These are phyloP conservation scores for Ephialtes manifestator DNA, from an alignment of 2,888 invertebrate species.

Conservation along the genomic window DNA sequence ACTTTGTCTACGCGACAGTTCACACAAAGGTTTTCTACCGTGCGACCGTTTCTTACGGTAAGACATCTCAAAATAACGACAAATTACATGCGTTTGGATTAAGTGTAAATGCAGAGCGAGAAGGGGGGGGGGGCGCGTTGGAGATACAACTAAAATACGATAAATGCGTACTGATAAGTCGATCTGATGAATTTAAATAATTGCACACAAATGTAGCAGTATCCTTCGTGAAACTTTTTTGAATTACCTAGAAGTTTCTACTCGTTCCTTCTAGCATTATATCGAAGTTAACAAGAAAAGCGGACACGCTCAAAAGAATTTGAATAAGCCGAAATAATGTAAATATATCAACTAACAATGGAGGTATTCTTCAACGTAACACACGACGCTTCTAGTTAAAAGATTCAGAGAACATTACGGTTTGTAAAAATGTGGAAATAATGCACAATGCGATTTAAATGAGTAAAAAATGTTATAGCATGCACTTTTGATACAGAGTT, in stretches of 20 bases:
- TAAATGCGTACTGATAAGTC: background rate
- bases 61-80: background rate
- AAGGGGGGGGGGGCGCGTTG: background rate
- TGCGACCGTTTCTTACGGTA: background rate
- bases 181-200: background rate
- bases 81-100: background rate
- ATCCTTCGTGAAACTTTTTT: background rate
- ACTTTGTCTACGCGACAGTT: conserved; percentile 8
- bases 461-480: background rate
- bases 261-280: background rate
- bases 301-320: background rate
- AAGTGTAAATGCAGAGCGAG: background rate
- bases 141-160: background rate
- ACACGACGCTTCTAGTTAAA: background rate
- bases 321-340: background rate
- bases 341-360: too few species aligned
- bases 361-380: background rate
- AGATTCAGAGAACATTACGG: background rate
- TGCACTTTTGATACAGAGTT: background rate
- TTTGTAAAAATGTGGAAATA: background rate
- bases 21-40: conserved; percentile 5
- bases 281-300: background rate
- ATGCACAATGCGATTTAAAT: background rate
- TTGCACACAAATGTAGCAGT: background rate
- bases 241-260: background rate